phyloP scores from a whole-genome alignment of 1,140 invertebrate genomes.

The Drosophila lowei region DNA sequence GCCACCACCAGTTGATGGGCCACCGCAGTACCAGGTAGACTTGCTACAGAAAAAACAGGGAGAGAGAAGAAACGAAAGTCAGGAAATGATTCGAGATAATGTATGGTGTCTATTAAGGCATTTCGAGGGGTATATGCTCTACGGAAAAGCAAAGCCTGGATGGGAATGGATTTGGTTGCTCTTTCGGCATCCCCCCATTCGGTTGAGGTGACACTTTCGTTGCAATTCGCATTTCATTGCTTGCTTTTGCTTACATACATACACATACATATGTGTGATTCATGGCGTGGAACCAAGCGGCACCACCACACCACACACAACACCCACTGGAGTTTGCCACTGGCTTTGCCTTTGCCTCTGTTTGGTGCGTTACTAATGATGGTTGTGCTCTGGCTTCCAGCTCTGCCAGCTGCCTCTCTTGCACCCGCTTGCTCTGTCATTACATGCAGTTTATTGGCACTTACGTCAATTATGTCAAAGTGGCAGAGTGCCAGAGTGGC shows the following conservation, averaged over 20 bases:
- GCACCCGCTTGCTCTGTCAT: conserved; percentile 14
- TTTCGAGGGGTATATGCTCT: neutral
- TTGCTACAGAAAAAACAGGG: conserved; percentile 84
- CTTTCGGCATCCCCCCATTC: too few relatives aligned
- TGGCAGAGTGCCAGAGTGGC: conserved; percentile 2
- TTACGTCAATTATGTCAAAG: conserved; percentile 69
- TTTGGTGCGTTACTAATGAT: conserved; percentile 72
- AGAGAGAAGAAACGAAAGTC: conserved; percentile 5
- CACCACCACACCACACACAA: conserved; percentile 21
- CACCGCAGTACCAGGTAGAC: conserved; percentile 91
- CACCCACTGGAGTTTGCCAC: neutral
- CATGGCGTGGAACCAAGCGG: conserved; percentile 71
- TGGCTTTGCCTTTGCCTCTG: conserved; percentile 11
- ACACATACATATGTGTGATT: neutral
- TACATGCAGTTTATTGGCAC: conserved; percentile 76
- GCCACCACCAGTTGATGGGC: conserved; percentile 93
- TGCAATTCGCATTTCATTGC: conserved; percentile 62
- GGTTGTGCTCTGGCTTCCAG: conserved; percentile 5
- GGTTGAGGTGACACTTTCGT: conserved; percentile 68
- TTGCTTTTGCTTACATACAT: conserved; percentile 19
- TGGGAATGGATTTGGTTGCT: too few relatives aligned
- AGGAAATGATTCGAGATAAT: conserved; percentile 30
- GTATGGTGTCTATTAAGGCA: neutral
- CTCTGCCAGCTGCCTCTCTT: neutral
- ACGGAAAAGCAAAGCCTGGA: too few relatives aligned